Evolutionary conservation across 2,113 vertebrate species (phyloP), one percentile per base, ranked within the genome.

Genomic region (Macquaria ambigua): DNA sequence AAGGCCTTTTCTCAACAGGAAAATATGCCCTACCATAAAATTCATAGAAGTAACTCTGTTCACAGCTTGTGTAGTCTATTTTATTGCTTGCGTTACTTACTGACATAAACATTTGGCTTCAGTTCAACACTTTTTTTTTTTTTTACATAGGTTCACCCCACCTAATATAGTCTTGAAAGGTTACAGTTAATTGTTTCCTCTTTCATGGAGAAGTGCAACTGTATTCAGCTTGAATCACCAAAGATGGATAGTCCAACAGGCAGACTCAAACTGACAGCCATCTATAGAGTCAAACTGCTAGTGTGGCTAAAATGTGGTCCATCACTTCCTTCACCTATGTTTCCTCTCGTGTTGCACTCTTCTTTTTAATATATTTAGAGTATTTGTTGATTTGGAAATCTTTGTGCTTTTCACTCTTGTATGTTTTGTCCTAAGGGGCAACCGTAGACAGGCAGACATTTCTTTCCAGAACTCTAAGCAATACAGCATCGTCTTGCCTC

Each of bases 1-100:
- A 90, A 72, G 63, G 84, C 83, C 77, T 80, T 87, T 84, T 77
- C 81, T 76, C 59, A 66, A 68, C 67, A 67, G 55, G 59, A 73
- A 79, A 86, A 63, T 34, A 80, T 74, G 58, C 63, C 41, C 59
- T 67, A 52, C 67, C 50, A 75, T 55, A 74, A 85, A 81, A 85
- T 83, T 64, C 64, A 76, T 34, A 64, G 23, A 43, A 73, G 37
- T 68, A 53, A 61, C 56, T 79, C 62, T 79, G 9, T n/a, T 48
- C 43, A 74, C 25, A 48, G 67, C 67, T 53, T 71, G 31, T 58
- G 79, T 46, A 41, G n/a, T 86, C 25, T n/a, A 11, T 77, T 83
- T 52, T 83, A 14, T 64, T 56, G 10, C 43, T 67, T 56, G 20
- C 5, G 46, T 53, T 64, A 37, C 10, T 46, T 59, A 46, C 53